Evolutionary conservation across 2,113 vertebrate species (phyloP).

Genomic region (Desmodus rotundus): DNA sequence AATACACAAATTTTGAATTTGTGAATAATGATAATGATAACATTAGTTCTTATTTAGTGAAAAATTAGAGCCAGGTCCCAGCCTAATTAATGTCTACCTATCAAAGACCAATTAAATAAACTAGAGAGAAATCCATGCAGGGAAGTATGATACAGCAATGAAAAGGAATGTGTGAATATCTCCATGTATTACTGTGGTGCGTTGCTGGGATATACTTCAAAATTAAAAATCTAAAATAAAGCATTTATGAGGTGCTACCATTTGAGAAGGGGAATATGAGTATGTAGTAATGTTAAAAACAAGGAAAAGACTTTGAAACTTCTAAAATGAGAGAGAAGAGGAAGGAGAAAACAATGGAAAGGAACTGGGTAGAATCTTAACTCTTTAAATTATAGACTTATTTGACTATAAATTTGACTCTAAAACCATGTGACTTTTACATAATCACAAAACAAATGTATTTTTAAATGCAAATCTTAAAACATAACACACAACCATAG

Average conservation of each 20-base stretch:
- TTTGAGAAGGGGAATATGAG: background rate
- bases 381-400: background rate
- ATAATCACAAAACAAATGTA: background rate
- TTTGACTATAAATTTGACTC: background rate
- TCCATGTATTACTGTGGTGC: background rate
- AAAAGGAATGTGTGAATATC: background rate
- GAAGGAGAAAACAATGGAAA: background rate
- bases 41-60: background rate
- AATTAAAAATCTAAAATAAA: background rate
- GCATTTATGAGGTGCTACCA: background rate
- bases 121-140: fast-evolving
- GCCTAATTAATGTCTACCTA: background rate
- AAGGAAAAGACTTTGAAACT: background rate
- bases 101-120: background rate
- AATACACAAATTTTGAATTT: background rate
- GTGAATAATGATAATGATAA: background rate
- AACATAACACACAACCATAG: background rate
- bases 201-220: background rate
- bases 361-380: background rate
- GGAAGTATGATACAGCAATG: background rate
- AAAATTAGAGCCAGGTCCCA: background rate
- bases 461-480: background rate
- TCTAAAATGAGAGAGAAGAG: background rate
- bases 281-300: background rate
- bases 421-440: background rate